Evolutionary conservation across 2,888 invertebrate species (phyloP).

Genomic region (Sarcophaga rosellei): DNA sequence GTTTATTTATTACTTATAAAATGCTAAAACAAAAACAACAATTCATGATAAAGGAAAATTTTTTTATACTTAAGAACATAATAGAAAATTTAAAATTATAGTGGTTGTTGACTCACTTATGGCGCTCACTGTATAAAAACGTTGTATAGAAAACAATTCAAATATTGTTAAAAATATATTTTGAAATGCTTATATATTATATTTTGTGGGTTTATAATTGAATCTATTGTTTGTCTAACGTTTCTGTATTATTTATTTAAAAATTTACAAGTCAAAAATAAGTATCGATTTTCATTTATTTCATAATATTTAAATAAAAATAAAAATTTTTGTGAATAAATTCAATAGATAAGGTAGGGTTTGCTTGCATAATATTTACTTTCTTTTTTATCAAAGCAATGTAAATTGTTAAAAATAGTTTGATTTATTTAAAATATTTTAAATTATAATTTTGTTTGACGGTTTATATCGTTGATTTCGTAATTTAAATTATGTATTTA

Average conservation of each 20-base stretch:
- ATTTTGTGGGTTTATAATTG: background rate
- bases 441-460: background rate
- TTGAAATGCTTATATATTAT: background rate
- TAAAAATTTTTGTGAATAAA: background rate
- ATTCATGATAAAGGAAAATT: no score
- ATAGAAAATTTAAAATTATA: no score
- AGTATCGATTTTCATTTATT: background rate
- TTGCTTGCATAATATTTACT: slow-evolving; percentile 4
- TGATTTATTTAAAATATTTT: background rate
- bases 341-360: background rate
- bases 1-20: no score
- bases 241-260: slow-evolving; percentile 1
- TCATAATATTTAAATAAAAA: slow-evolving; percentile 8
- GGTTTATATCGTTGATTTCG: background rate
- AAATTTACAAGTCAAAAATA: slow-evolving; percentile 1
- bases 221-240: background rate
- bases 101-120: no score
- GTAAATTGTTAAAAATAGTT: background rate
- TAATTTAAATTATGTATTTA: background rate
- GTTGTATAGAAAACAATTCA: background rate
- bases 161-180: background rate
- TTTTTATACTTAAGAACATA: no score
- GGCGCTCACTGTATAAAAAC: no score
- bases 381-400: background rate
- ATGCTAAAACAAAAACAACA: no score